Evolutionary conservation across 2,888 invertebrate genomes (phyloP).

Genomic region (Lamellibrachia satsuma): DNA sequence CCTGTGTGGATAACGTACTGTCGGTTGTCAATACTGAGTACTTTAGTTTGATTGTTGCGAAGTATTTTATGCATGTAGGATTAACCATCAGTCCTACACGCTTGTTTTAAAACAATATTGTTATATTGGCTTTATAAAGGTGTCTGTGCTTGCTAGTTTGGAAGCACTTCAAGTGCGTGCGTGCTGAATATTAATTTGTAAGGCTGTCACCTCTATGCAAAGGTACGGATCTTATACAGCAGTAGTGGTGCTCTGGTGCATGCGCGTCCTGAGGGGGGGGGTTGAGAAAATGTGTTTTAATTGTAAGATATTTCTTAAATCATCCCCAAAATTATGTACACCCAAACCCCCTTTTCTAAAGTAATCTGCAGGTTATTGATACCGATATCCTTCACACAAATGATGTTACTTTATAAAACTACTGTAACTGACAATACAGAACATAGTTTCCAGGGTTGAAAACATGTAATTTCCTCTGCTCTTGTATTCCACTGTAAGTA

Average conservation of each 20-base stretch:
- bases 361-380: neutral
- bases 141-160: neutral
- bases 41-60: neutral
- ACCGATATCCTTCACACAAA: neutral
- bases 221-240: neutral
- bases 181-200: neutral
- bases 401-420: neutral
- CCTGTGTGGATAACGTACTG: neutral
- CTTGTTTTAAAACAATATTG: neutral
- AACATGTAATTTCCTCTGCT: neutral
- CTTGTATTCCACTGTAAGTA: neutral
- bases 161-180: neutral
- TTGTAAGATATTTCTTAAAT: too few species aligned
- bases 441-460: neutral
- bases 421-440: neutral
- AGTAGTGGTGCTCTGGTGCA: neutral
- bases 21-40: neutral
- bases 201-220: neutral
- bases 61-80: neutral
- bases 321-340: too few species aligned
- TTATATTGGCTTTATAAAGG: neutral
- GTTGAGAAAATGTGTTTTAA: too few species aligned
- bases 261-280: too few species aligned
- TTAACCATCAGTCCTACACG: neutral
- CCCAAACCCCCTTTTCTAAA: too few species aligned